These are phyloP conservation scores for Drosophila putrida DNA, from an alignment of 2,888 invertebrate genomes.

Conservation along the genomic window DNA sequence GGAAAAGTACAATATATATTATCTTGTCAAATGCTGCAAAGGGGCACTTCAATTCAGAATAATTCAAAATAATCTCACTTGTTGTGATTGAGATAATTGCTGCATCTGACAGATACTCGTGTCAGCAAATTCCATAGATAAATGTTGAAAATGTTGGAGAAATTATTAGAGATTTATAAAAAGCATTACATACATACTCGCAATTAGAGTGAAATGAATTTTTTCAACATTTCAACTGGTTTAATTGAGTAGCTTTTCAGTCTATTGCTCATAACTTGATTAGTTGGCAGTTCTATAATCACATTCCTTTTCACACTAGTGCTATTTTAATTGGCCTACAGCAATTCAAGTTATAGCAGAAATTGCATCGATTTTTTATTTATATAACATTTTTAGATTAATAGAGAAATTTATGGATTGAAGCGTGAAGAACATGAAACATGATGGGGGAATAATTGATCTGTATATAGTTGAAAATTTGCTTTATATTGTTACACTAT, in stretches of 20 bases:
- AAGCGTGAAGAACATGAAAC: slow-evolving; percentile 17
- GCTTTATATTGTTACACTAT: neutral
- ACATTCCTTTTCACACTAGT: slow-evolving; percentile 7
- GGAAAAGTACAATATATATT: slow-evolving; percentile 19
- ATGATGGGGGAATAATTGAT: neutral
- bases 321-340: slow-evolving; percentile 13
- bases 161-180: slow-evolving; percentile 5
- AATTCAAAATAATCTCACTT: slow-evolving; percentile 21
- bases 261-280: slow-evolving; percentile 30
- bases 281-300: slow-evolving; percentile 14
- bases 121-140: neutral
- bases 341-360: slow-evolving; percentile 6
- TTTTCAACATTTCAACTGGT: neutral
- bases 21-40: slow-evolving; percentile 32
- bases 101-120: slow-evolving; percentile 24
- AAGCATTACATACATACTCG: neutral
- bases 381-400: slow-evolving; percentile 1
- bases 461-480: neutral
- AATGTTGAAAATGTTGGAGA: slow-evolving; percentile 1
- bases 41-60: slow-evolving; percentile 19
- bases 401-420: slow-evolving; percentile 3
- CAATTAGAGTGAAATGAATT: neutral
- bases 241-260: slow-evolving; percentile 8
- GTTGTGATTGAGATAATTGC: slow-evolving; percentile 18
- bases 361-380: neutral